Conservation (phyloP, 1,140 invertebrate genomes). For the Riptortus pedestris region DNA sequence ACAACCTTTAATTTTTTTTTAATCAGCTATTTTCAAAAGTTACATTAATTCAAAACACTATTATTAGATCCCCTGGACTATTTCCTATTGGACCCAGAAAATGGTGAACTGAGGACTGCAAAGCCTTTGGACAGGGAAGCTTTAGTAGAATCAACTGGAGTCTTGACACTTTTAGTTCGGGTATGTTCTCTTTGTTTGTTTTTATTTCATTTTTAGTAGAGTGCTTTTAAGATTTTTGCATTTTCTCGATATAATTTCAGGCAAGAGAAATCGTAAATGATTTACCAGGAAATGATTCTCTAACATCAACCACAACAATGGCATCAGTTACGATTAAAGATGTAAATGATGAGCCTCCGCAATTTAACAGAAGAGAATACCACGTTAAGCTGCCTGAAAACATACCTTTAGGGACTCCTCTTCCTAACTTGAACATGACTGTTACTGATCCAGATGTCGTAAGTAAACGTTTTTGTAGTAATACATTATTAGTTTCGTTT, state of each 20-base stretch:
- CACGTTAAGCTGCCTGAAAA: constrained; percentile 70
- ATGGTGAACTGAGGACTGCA: constrained; percentile 69
- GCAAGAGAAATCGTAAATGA: constrained; percentile 68
- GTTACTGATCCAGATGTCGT: constrained; percentile 78
- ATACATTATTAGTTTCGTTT: no score
- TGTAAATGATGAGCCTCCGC: constrained; percentile 87
- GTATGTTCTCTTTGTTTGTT: constrained; percentile 38
- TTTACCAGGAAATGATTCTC: constrained; percentile 50
- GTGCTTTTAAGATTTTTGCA: not conserved
- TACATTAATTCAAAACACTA: no score
- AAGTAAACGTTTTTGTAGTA: constrained; percentile 40
- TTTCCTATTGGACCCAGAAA: constrained; percentile 64
- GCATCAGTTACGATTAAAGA: constrained; percentile 78
- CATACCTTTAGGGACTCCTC: constrained; percentile 63
- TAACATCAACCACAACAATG: constrained; percentile 53
- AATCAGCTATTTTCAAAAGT: no score
- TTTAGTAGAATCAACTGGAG: constrained; percentile 61
- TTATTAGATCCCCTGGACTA: constrained; percentile 72
- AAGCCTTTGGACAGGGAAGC: constrained; percentile 74
- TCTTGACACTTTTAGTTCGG: constrained; percentile 58
- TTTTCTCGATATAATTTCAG: constrained; percentile 35
- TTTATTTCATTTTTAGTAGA: constrained; percentile 4
- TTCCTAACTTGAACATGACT: constrained; percentile 73
- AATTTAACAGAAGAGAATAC: constrained; percentile 70
- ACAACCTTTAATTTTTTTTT: no score